These are phyloP conservation scores for Centroberyx gerrardi DNA, from an alignment of 2,797 vertebrate genomes.

Conservation along the genomic window DNA sequence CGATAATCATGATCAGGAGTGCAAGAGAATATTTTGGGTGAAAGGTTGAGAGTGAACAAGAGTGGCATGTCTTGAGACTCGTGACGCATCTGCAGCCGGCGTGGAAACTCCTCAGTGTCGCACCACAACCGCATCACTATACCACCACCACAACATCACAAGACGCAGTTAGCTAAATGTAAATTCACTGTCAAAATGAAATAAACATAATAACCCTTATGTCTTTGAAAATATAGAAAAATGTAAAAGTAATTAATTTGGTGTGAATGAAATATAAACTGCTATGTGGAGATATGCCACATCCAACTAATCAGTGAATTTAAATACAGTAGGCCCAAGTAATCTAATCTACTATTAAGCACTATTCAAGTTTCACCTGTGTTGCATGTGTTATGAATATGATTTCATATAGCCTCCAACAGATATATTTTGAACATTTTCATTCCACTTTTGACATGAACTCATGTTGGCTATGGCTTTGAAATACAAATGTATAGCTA, in stretches of 20 bases:
- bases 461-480: slow-evolving; percentile 41
- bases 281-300: not conserved
- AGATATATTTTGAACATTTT: too few relatives aligned
- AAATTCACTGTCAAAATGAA: not conserved
- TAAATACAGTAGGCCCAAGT: slow-evolving; percentile 1
- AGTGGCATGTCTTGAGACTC: slow-evolving; percentile 16
- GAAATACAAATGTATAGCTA: slow-evolving; percentile 33
- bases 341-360: slow-evolving; percentile 14
- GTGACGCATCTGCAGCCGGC: not conserved
- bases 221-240: not conserved
- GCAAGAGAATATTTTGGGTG: not conserved
- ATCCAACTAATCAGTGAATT: not conserved
- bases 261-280: slow-evolving; percentile 8
- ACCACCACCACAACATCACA: not conserved
- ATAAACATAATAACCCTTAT: not conserved
- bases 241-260: not conserved
- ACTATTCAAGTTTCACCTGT: slow-evolving; percentile 42
- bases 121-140: not conserved
- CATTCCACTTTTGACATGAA: slow-evolving; percentile 4
- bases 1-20: slow-evolving; percentile 18
- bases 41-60: not conserved
- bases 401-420: not conserved
- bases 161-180: too few relatives aligned
- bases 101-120: not conserved
- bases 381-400: slow-evolving; percentile 17